Percentiles rank a stretch among this genome's conserved stretches.
These are phyloP conservation scores for Parauchenoglanis punctatus DNA, from an alignment of 2,797 vertebrate genomes.

Conservation along the genomic window DNA sequence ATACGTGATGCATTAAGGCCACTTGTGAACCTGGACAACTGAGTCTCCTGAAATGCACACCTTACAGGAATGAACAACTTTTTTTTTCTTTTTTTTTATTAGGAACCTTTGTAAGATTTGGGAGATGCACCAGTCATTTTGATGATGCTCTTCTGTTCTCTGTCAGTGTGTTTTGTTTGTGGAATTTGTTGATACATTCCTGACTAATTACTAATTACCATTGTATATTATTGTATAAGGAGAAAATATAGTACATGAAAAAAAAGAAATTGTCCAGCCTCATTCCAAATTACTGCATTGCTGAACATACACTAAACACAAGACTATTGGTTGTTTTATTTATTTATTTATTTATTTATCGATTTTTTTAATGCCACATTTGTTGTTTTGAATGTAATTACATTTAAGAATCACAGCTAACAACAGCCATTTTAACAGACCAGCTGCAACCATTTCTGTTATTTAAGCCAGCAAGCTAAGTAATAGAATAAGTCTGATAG, in stretches of 20 bases:
- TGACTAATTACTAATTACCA: constrained; percentile 28
- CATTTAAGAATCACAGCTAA: not conserved
- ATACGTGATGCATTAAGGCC: constrained; percentile 79
- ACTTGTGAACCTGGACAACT: constrained; percentile 68
- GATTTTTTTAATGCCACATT: not conserved
- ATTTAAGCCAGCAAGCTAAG: not conserved
- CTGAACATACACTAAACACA: constrained; percentile 4
- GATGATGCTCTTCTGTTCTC: not conserved
- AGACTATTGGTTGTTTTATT: not conserved
- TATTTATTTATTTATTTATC: not conserved
- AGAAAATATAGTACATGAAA: not conserved
- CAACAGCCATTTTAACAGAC: not conserved
- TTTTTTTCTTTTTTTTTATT: constrained; percentile 57
- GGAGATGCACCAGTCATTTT: constrained; percentile 11
- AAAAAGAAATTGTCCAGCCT: not conserved
- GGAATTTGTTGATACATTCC: not conserved
- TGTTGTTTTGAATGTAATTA: constrained; percentile 13
- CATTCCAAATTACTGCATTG: constrained; percentile 20
- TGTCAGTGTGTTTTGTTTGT: constrained; percentile 1
- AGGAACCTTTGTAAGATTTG: constrained; percentile 23
- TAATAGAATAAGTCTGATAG: constrained; percentile 16
- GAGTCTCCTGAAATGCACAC: constrained; percentile 72
- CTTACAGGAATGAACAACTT: constrained; percentile 73
- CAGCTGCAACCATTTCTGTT: constrained; percentile 7
- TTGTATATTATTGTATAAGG: constrained; percentile 25